These are phyloP conservation scores for Oryzias woworae DNA, from an alignment of 2,113 vertebrate species.

Conservation along the genomic window DNA sequence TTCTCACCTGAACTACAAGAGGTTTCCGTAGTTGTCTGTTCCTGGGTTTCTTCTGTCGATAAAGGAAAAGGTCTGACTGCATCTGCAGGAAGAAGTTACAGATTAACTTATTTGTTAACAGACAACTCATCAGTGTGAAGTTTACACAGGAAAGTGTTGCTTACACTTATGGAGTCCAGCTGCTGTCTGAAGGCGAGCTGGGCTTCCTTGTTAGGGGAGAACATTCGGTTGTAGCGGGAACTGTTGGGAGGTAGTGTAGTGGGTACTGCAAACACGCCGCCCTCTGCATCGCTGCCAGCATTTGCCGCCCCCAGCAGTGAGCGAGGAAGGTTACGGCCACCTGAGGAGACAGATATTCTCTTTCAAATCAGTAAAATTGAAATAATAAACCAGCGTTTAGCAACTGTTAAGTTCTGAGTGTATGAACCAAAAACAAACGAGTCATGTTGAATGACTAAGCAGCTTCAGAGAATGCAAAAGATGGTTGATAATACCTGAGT, in stretches of 20 bases:
- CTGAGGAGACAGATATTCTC: constrained; percentile 59
- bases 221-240: constrained; percentile 87
- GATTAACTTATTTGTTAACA: not conserved
- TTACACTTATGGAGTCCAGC: constrained; percentile 94
- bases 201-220: constrained; percentile 91
- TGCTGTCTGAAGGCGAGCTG: constrained; percentile 92
- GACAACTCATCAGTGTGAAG: not conserved
- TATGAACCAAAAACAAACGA: not conserved
- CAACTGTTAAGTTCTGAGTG: not conserved
- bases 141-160: constrained; percentile 25
- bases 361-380: no score
- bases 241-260: constrained; percentile 95
- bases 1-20: constrained; percentile 91
- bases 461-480: not conserved
- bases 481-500: constrained; percentile 48
- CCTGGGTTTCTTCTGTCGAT: constrained; percentile 87
- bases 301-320: constrained; percentile 80
- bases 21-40: constrained; percentile 93
- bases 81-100: constrained; percentile 39
- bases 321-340: constrained; percentile 85
- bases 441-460: not conserved
- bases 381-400: not conserved
- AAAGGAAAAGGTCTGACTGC: constrained; percentile 93
- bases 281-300: constrained; percentile 80
- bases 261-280: constrained; percentile 90